phyloP scores from a whole-genome alignment of 2,113 vertebrate genomes.

The Smithornis capensis region DNA sequence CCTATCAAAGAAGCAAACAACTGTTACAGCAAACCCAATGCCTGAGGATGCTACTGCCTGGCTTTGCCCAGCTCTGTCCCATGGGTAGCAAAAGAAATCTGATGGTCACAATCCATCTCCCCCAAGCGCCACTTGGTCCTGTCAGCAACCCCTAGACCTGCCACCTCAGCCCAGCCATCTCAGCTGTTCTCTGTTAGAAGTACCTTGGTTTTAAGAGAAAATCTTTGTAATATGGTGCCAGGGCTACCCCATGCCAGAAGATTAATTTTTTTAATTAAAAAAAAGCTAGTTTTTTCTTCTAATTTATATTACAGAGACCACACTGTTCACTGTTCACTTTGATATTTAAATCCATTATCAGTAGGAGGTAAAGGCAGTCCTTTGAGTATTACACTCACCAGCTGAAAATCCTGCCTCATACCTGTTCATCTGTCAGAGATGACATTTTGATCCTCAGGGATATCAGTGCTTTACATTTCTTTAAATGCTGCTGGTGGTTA shows the following conservation, averaged over 20 bases:
- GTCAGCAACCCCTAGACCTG: neutral
- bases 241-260: neutral
- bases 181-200: neutral
- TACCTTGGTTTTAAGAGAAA: neutral
- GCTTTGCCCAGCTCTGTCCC: neutral
- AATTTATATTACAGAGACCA: neutral
- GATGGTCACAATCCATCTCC: neutral
- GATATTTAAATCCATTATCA: neutral
- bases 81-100: neutral
- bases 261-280: neutral
- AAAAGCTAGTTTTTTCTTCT: neutral
- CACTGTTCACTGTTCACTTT: neutral
- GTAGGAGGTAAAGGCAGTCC: neutral
- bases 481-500: neutral
- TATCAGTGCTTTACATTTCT: neutral
- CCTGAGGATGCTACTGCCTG: neutral
- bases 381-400: neutral
- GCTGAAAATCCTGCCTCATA: neutral
- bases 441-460: neutral
- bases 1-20: neutral
- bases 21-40: neutral
- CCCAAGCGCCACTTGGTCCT: accelerated
- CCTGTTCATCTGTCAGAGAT: neutral
- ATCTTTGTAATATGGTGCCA: neutral
- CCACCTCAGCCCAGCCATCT: neutral